These are phyloP conservation scores for Eudyptes chrysolophus DNA, from an alignment of 2,113 vertebrate genomes.

Conservation along the genomic window DNA sequence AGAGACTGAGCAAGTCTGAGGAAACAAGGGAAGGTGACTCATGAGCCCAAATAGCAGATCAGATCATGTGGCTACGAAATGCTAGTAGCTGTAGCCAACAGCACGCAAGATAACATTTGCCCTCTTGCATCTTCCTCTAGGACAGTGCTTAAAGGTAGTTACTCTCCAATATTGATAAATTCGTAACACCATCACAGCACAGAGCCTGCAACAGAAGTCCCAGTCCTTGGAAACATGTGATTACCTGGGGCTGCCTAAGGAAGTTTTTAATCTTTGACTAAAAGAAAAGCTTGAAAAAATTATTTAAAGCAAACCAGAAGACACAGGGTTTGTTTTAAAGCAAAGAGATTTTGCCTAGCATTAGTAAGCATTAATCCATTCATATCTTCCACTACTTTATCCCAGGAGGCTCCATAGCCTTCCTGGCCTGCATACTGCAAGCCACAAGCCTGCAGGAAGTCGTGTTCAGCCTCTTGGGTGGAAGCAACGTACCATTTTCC, in stretches of 20 bases:
- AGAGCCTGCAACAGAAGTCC: not conserved
- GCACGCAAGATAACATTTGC: not conserved
- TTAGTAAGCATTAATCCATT: not conserved
- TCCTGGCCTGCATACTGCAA: not conserved
- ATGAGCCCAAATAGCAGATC: not conserved
- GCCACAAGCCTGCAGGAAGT: not conserved
- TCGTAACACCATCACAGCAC: not conserved
- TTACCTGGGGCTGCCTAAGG: not conserved
- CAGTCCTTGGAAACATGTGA: not conserved
- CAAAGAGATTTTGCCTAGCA: not conserved
- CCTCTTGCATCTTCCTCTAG: not conserved
- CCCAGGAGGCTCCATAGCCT: not conserved
- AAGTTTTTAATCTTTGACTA: not conserved
- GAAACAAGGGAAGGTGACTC: not conserved
- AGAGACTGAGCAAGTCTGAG: not conserved
- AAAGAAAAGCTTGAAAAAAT: not conserved
- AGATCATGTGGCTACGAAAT: not conserved
- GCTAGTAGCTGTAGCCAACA: not conserved
- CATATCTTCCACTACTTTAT: not conserved
- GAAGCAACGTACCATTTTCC: not conserved
- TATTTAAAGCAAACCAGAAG: not conserved
- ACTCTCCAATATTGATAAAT: not conserved
- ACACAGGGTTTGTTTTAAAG: not conserved
- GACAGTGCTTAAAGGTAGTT: not conserved
- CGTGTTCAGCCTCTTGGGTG: not conserved